Percentiles rank a stretch among this genome's conserved stretches.
These are phyloP conservation scores for Rugalucina vietnamica DNA, from an alignment of 2,888 invertebrate species.

Conservation along the genomic window DNA sequence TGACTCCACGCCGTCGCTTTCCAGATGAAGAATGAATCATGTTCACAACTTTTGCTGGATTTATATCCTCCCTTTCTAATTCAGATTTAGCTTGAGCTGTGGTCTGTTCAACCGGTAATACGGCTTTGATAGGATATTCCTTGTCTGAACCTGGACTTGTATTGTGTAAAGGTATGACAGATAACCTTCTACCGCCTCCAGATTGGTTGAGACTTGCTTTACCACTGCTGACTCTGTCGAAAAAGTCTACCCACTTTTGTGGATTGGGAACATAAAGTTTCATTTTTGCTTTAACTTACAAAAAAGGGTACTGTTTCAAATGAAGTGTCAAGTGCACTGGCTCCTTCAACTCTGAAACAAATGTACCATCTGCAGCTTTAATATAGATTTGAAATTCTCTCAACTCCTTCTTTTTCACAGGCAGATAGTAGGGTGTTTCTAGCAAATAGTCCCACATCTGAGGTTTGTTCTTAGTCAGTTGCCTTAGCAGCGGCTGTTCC, in stretches of 20 bases:
- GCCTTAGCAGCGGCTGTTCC: constrained; percentile 37
- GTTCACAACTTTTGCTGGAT: constrained; percentile 9
- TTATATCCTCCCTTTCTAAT: constrained; percentile 49
- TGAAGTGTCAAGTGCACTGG: constrained; percentile 52
- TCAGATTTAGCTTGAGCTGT: constrained; percentile 45
- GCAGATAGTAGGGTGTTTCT: constrained; percentile 47
- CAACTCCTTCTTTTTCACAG: constrained; percentile 41
- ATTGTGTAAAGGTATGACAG: not conserved
- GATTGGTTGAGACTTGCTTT: constrained; percentile 9
- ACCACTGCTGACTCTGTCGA: constrained; percentile 5
- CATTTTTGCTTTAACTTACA: constrained; percentile 26
- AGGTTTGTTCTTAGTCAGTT: constrained; percentile 26
- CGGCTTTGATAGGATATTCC: too few relatives aligned
- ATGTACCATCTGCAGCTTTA: constrained; percentile 35
- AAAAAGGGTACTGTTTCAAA: constrained; percentile 56
- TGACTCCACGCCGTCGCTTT: not conserved
- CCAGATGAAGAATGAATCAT: constrained; percentile 7
- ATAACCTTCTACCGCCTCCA: constrained; percentile 21
- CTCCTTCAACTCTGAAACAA: constrained; percentile 47
- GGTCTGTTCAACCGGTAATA: constrained; percentile 43
- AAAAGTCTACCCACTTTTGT: constrained; percentile 19
- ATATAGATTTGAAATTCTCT: constrained; percentile 50
- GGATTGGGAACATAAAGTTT: constrained; percentile 26
- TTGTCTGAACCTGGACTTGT: not conserved
- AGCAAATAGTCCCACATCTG: constrained; percentile 44